Percentiles rank a stretch among this genome's conserved stretches.
phyloP scores from a whole-genome alignment of 1,140 invertebrate genomes.

The Scaptomyza graminum region DNA sequence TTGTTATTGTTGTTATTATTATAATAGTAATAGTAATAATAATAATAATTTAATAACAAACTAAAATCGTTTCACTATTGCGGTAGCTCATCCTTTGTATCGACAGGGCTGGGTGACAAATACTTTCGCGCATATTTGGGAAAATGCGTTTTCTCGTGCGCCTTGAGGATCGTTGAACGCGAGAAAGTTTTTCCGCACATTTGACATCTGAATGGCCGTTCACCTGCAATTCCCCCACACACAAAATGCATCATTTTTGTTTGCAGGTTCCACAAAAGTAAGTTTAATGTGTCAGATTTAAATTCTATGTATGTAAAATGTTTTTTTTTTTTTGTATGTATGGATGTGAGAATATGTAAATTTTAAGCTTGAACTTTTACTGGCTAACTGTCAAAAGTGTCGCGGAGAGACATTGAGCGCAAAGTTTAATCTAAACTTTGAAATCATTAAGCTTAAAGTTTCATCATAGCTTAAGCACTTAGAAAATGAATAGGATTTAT shows the following conservation, averaged over 20 bases:
- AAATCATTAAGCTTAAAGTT: not conserved
- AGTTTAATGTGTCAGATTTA: slow-evolving; percentile 36
- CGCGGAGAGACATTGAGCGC: too few relatives aligned
- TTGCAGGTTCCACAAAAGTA: slow-evolving; percentile 21
- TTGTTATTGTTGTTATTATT: slow-evolving; percentile 78
- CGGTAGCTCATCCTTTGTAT: slow-evolving; percentile 91
- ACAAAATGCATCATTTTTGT: slow-evolving; percentile 2
- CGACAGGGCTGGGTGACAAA: slow-evolving; percentile 92
- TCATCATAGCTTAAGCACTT: too few relatives aligned
- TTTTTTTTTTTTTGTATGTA: not conserved
- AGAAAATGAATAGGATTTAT: too few relatives aligned
- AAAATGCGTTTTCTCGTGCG: slow-evolving; percentile 96
- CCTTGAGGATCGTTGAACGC: slow-evolving; percentile 93
- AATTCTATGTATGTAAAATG: not conserved
- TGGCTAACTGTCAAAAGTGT: too few relatives aligned
- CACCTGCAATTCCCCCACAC: slow-evolving; percentile 85
- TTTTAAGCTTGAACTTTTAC: not conserved
- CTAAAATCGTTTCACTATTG: slow-evolving; percentile 86
- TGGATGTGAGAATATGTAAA: not conserved
- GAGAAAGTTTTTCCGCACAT: slow-evolving; percentile 96
- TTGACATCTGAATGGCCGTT: slow-evolving; percentile 93
- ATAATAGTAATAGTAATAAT: slow-evolving; percentile 83
- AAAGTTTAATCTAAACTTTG: too few relatives aligned
- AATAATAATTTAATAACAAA: slow-evolving; percentile 84
- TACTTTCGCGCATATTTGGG: slow-evolving; percentile 94